Evolutionary conservation across 1,140 invertebrate genomes (phyloP).

Genomic region (Temnothorax curvispinosus): DNA sequence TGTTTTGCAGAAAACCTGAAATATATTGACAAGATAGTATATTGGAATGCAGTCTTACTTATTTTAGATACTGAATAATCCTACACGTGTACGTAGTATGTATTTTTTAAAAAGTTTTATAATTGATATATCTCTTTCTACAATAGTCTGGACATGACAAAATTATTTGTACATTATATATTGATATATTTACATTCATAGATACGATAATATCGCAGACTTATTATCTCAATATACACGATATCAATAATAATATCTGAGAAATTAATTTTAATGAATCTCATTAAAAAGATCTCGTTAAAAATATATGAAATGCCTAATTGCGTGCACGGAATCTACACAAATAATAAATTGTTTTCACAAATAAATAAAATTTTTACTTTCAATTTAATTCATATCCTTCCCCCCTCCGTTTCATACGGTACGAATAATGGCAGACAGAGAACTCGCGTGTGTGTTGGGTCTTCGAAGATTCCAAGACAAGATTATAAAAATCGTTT

Average conservation of each 20-base stretch:
- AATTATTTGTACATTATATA: background rate
- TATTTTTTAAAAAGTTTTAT: background rate
- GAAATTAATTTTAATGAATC: background rate
- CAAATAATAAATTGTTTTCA: conserved; percentile 15
- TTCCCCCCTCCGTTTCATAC: no score
- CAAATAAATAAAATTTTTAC: background rate
- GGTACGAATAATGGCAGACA: conserved; percentile 15
- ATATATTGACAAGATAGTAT: conserved; percentile 80
- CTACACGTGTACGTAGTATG: background rate
- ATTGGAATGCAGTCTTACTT: conserved; percentile 64
- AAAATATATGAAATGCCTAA: background rate
- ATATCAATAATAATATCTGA: background rate
- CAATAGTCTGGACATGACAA: background rate
- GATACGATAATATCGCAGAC: background rate
- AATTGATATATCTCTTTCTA: background rate
- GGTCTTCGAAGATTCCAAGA: conserved; percentile 65
- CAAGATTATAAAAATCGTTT: conserved; percentile 69
- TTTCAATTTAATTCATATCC: background rate
- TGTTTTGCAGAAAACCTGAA: conserved; percentile 81
- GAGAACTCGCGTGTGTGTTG: background rate
- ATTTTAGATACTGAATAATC: background rate
- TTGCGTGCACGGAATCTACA: background rate
- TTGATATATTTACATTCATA: background rate
- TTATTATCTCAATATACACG: background rate
- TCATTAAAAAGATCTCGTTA: background rate